phyloP scores from a whole-genome alignment of 2,888 invertebrate species.

The Drosophila affinis region DNA sequence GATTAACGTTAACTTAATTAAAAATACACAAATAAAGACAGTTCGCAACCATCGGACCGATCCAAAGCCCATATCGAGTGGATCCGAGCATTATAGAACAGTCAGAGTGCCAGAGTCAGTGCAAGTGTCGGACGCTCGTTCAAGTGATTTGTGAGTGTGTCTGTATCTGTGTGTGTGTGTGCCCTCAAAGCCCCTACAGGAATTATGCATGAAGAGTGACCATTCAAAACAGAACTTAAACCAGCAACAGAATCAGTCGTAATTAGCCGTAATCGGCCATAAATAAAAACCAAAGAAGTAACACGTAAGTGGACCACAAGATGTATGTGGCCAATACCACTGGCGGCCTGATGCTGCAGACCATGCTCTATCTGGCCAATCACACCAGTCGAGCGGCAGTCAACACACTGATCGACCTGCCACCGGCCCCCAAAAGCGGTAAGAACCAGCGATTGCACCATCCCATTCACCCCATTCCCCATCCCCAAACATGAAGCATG shows the following conservation, averaged over 20 bases:
- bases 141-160: conserved; percentile 3
- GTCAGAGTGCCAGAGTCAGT: not conserved
- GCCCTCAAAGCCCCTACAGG: not conserved
- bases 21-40: conserved; percentile 7
- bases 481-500: not conserved
- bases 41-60: conserved; percentile 15
- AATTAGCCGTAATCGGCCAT: not conserved
- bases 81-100: conserved; percentile 13
- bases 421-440: conserved; percentile 82
- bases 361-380: conserved; percentile 84
- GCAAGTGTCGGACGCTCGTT: not conserved
- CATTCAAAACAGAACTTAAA: not conserved
- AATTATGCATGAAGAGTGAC: not conserved
- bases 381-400: conserved; percentile 81
- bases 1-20: conserved; percentile 43
- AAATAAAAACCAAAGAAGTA: not conserved
- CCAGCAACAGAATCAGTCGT: not conserved
- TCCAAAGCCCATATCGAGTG: conserved; percentile 23
- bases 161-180: not conserved
- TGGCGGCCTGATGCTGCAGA: conserved; percentile 83
- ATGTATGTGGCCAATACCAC: conserved; percentile 83
- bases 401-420: conserved; percentile 81
- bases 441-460: conserved; percentile 57
- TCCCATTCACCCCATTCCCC: too few species aligned
- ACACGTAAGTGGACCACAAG: conserved; percentile 3